These are phyloP conservation scores for Zaprionus africanus DNA, from an alignment of 1,140 invertebrate species.

Conservation along the genomic window DNA sequence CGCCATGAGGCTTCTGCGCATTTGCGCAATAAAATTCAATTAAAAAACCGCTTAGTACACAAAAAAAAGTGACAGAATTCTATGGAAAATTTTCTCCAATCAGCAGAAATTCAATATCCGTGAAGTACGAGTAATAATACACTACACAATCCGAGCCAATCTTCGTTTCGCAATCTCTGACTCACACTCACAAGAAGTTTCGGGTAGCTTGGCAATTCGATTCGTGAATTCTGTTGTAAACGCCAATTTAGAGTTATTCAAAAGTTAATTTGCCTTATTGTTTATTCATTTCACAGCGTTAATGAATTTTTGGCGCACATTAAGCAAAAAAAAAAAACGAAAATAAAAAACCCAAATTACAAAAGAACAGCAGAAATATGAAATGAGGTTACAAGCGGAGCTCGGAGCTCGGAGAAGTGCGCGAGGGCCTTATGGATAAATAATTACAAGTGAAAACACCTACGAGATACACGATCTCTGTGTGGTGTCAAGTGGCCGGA, in stretches of 20 bases:
- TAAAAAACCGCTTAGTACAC: conserved; percentile 16
- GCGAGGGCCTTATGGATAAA: conserved; percentile 68
- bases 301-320: conserved; percentile 44
- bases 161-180: conserved; percentile 25
- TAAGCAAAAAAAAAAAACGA: conserved; percentile 3
- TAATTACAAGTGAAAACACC: conserved; percentile 80
- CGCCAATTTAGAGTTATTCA: conserved; percentile 55
- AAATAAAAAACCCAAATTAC: conserved; percentile 1
- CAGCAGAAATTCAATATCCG: conserved; percentile 39
- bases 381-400: conserved; percentile 54
- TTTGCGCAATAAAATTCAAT: conserved; percentile 48
- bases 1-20: neutral
- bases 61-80: conserved; percentile 13
- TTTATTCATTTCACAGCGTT: conserved; percentile 61
- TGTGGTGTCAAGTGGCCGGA: conserved; percentile 53
- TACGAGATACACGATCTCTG: conserved; percentile 58
- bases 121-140: conserved; percentile 14
- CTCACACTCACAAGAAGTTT: conserved; percentile 6
- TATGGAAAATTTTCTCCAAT: conserved; percentile 38
- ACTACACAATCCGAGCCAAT: conserved; percentile 18
- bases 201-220: neutral
- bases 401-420: conserved; percentile 19
- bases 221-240: conserved; percentile 18
- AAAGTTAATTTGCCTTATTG: conserved; percentile 76
- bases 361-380: conserved; percentile 4